These are phyloP conservation scores for Perca fluviatilis DNA, from an alignment of 2,113 vertebrate genomes.

Conservation along the genomic window DNA sequence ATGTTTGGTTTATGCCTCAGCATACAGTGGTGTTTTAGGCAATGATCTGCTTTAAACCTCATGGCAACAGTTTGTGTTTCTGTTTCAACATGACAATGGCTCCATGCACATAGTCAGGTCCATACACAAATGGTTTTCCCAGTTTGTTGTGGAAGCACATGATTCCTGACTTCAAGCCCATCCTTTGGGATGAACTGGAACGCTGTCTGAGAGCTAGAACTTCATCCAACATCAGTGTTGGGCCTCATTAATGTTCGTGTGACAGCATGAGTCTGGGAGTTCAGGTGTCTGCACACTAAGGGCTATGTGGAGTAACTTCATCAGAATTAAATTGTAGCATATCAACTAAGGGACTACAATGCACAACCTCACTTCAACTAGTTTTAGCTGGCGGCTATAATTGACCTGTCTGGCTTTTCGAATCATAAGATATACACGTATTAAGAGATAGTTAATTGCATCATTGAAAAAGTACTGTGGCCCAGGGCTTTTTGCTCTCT, in stretches of 20 bases:
- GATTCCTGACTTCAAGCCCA: background rate
- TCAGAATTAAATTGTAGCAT: constrained; percentile 18
- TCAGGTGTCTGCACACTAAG: background rate
- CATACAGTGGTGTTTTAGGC: no score
- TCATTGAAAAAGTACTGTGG: constrained; percentile 40
- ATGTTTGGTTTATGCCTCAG: no score
- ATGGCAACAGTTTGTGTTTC: background rate
- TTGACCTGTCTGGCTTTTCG: constrained; percentile 62
- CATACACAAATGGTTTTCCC: background rate
- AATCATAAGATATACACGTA: constrained; percentile 61
- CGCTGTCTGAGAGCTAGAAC: no score
- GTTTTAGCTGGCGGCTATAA: constrained; percentile 69
- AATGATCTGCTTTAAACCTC: no score
- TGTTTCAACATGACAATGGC: background rate
- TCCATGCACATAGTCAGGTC: background rate
- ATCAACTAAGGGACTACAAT: constrained; percentile 15
- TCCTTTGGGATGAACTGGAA: background rate
- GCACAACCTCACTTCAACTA: constrained; percentile 31
- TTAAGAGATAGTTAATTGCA: constrained; percentile 75
- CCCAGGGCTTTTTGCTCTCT: constrained; percentile 44
- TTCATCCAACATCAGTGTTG: no score
- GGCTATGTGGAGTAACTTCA: background rate
- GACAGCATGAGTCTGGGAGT: background rate
- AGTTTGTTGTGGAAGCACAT: background rate
- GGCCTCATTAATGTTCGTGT: background rate